Conservation (phyloP, 2,888 invertebrate genomes). For the Arctia plantaginis region DNA sequence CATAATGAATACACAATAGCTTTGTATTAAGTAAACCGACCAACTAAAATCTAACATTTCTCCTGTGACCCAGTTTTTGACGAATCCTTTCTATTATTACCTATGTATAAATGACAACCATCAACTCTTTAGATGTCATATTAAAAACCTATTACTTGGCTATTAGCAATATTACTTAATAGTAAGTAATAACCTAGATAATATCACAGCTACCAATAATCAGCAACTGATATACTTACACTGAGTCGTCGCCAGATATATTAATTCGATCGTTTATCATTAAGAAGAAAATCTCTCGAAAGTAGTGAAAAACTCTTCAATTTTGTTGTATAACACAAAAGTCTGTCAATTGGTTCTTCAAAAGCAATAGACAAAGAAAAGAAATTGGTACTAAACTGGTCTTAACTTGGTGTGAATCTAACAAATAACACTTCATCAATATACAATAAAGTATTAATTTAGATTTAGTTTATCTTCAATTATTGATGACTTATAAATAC, state of each 20-base stretch:
- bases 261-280: neutral
- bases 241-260: neutral
- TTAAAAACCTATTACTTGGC: no score
- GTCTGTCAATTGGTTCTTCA: neutral
- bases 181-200: neutral
- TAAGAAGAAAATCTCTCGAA: neutral
- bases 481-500: neutral
- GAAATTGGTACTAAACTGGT: neutral
- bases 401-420: neutral
- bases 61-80: conserved; percentile 3
- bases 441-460: neutral
- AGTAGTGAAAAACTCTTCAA: no score
- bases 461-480: neutral
- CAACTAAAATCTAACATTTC: neutral
- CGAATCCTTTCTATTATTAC: neutral
- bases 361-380: neutral
- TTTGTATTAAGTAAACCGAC: conserved; percentile 5
- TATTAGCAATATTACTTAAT: neutral
- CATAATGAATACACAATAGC: conserved; percentile 5
- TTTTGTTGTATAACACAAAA: neutral
- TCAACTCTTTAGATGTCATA: neutral
- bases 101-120: neutral
- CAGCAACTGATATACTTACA: no score
- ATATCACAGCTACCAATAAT: neutral
- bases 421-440: neutral